phyloP scores from a whole-genome alignment of 2,797 vertebrate genomes.

The Ptychobarbus kaznakovi region DNA sequence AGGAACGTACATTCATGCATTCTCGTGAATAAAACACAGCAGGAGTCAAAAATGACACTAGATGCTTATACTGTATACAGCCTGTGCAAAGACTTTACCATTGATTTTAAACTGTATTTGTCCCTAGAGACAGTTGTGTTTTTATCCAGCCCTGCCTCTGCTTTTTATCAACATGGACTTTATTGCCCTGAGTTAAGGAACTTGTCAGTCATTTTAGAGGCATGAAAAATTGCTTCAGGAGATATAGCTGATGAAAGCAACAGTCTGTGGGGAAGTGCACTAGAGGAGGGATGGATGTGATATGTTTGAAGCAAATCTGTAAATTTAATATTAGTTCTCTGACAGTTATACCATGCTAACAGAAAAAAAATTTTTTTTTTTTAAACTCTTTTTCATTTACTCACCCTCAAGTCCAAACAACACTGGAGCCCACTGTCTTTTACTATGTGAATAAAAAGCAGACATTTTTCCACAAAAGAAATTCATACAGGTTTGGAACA shows the following conservation, averaged over 20 bases:
- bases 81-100: background rate
- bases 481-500: background rate
- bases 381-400: background rate
- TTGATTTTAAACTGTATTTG: slow-evolving; percentile 3
- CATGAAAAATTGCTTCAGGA: background rate
- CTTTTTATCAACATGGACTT: slow-evolving; percentile 2
- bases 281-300: background rate
- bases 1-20: background rate
- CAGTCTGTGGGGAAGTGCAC: background rate
- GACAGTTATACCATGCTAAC: background rate
- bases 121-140: background rate
- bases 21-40: background rate
- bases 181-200: background rate
- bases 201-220: background rate
- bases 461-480: background rate
- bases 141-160: background rate
- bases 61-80: background rate
- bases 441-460: background rate
- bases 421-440: background rate
- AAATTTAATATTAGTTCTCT: slow-evolving; percentile 1
- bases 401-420: background rate
- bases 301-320: background rate
- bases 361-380: no score
- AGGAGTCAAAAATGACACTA: background rate
- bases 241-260: background rate